These are phyloP conservation scores for Epicampocera succincta DNA, from an alignment of 2,888 invertebrate genomes.

Conservation along the genomic window DNA sequence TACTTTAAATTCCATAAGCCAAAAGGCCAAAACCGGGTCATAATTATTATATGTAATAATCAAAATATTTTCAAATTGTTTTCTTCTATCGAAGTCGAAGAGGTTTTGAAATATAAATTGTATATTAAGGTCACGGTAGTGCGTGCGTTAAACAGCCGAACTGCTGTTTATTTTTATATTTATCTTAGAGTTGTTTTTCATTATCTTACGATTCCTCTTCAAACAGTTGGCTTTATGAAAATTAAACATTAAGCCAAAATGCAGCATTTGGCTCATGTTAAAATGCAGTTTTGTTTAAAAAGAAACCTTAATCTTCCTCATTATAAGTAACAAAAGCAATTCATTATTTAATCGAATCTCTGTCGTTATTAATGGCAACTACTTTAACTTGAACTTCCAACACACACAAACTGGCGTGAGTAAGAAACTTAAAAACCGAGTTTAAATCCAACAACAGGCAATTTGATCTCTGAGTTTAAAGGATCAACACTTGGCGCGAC, in stretches of 20 bases:
- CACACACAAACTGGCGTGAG: conserved; percentile 21
- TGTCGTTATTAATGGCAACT: conserved; percentile 50
- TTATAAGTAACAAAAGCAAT: neutral
- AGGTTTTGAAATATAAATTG: too few relatives aligned
- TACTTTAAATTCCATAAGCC: too few relatives aligned
- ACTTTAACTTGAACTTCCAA: conserved; percentile 36
- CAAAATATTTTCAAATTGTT: too few relatives aligned
- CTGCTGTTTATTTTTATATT: too few relatives aligned
- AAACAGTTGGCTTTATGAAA: neutral
- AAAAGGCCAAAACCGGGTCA: too few relatives aligned
- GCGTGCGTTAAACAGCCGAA: too few relatives aligned
- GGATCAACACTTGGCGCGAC: conserved; percentile 70
- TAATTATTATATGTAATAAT: too few relatives aligned
- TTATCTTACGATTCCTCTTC: too few relatives aligned
- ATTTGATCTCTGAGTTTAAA: conserved; percentile 52
- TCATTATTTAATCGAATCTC: conserved; percentile 26
- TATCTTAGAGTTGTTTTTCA: too few relatives aligned
- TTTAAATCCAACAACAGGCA: conserved; percentile 60
- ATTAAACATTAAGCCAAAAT: neutral
- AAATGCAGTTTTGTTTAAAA: too few relatives aligned
- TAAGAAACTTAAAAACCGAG: conserved; percentile 49
- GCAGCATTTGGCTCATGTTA: conserved; percentile 23
- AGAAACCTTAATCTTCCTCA: neutral
- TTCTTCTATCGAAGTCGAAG: too few relatives aligned
- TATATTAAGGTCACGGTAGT: too few relatives aligned